Evolutionary conservation across 2,797 vertebrate genomes (phyloP), one percentile per base, ranked within the genome.

Genomic region (Eleutherodactylus coqui): DNA sequence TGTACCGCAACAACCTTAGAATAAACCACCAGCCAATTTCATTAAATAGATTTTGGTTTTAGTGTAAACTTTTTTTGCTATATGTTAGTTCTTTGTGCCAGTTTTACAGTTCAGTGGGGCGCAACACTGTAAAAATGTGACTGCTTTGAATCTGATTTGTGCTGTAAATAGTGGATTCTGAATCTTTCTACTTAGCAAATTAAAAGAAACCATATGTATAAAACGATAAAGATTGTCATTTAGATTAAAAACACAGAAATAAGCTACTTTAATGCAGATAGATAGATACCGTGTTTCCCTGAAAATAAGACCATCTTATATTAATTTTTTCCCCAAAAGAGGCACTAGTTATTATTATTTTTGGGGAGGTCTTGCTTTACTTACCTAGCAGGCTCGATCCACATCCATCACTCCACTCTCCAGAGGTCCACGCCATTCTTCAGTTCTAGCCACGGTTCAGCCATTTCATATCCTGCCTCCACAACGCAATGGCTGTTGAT

Each of bases 1-100:
- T 75, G 43, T 64, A 86, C 78, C 70, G 34, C 85, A 81, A 47
- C 78, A 86, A 82, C 85, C 17, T 81, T 81, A 81, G 49, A 29
- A 85, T 49, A 75, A 85, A 62, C 67, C 79, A 34, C 43, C 60
- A 67, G 69, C 29, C 77, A 80, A 75, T 86, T 82, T 81, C 7
- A 81, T 55, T 80, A 86, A 81, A 86, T 51, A 86, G 69, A 86
- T 81, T 85, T 82, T 81, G 69, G 85, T 60, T 75, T 75, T 67
- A 86, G 78, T 75, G 75, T 75, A 75, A 86, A 73, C 70, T 86
- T 75, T 86, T 75, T 82, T 81, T 86, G 77, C 41, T 16, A 82
- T 67, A 51, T 70, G 7, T 64, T 67, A 81, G 14, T 38, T 55
- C 53, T 86, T 75, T 17, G 45, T 75, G 69, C 75, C 64, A 75